Percentiles rank a stretch among this genome's conserved stretches.
phyloP scores from a whole-genome alignment of 2,888 invertebrate genomes.

The Cerastoderma edule region DNA sequence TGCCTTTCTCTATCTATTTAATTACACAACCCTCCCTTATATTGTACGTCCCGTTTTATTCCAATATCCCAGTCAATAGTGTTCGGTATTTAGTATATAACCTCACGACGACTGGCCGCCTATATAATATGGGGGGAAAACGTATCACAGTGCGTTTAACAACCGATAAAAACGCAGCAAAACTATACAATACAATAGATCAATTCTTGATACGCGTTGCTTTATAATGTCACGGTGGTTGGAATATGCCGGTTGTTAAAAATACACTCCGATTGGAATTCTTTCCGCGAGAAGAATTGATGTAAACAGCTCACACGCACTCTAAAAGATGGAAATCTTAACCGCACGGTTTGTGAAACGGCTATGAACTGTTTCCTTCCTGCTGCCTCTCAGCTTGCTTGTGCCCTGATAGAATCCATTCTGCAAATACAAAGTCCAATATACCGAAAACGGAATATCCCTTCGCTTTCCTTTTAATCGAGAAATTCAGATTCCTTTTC shows the following conservation, averaged over 20 bases:
- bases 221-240: not conserved
- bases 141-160: not conserved
- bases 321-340: not conserved
- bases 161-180: not conserved
- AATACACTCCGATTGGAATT: not conserved
- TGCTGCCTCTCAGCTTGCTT: not conserved
- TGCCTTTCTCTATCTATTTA: conserved; percentile 15
- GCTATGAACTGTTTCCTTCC: not conserved
- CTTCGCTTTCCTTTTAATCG: not conserved
- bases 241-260: not conserved
- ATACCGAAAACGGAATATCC: not conserved
- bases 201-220: not conserved
- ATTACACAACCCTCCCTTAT: conserved; percentile 22
- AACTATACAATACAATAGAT: not conserved
- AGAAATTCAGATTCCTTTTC: not conserved
- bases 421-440: conserved; percentile 7
- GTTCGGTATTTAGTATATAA: conserved; percentile 12
- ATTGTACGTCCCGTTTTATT: conserved; percentile 25
- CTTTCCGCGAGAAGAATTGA: no score
- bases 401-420: not conserved
- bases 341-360: not conserved
- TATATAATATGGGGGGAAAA: not conserved
- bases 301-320: not conserved
- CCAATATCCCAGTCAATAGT: conserved; percentile 24
- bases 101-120: not conserved